phyloP scores from a whole-genome alignment of 2,113 vertebrate genomes.

The Peromyscus polionotus region DNA sequence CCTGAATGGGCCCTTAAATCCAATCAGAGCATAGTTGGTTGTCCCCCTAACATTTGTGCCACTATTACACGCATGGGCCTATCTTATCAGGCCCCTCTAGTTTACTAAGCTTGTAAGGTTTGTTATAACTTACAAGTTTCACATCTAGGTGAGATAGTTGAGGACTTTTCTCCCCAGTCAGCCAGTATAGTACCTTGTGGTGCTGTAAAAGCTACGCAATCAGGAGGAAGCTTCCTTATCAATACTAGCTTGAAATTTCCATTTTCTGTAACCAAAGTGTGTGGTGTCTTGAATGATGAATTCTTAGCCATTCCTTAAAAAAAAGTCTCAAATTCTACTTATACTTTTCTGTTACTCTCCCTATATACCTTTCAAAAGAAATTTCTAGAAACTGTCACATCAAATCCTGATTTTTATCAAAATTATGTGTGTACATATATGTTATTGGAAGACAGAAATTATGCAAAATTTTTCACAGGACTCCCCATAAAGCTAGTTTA shows the following conservation, averaged over 20 bases:
- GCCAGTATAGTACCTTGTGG: neutral
- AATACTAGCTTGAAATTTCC: neutral
- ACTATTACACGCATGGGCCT: neutral
- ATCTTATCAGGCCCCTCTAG: neutral
- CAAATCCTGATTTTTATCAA: neutral
- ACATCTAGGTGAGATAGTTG: neutral
- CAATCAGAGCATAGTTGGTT: neutral
- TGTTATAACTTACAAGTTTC: neutral
- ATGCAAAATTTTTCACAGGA: neutral
- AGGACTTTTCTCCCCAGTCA: neutral
- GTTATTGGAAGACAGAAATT: conserved; percentile 14
- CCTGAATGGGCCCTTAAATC: neutral
- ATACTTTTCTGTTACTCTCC: neutral
- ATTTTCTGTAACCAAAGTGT: neutral
- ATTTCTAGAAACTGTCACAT: neutral
- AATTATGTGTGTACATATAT: neutral
- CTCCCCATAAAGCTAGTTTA: neutral
- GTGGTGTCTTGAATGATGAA: neutral
- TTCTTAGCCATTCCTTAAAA: conserved; percentile 19
- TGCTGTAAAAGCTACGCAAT: neutral
- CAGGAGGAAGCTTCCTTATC: neutral
- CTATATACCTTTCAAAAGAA: neutral
- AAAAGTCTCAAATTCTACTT: neutral
- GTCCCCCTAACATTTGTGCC: no score
- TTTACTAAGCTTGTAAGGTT: neutral